These are phyloP conservation scores for Dioctria rufipes DNA, from an alignment of 2,888 invertebrate species.

Conservation along the genomic window DNA sequence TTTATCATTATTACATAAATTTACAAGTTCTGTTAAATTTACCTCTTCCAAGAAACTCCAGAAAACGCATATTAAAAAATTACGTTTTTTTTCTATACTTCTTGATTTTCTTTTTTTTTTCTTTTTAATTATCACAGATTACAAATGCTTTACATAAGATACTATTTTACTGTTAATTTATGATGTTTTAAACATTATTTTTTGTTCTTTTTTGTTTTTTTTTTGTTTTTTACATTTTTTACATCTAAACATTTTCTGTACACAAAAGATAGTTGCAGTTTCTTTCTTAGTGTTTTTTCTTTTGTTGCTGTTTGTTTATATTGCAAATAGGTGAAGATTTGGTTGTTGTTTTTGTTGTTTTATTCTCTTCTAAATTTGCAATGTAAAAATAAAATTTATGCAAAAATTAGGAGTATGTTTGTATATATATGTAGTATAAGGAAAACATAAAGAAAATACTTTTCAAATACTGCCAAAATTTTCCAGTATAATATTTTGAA, in stretches of 20 bases:
- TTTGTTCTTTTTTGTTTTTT: slow-evolving; percentile 20
- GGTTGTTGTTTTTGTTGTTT: too few species aligned
- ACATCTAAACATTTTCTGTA: slow-evolving; percentile 25
- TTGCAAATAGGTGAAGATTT: not conserved
- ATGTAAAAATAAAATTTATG: too few species aligned
- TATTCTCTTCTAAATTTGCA: too few species aligned
- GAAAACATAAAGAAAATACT: not conserved
- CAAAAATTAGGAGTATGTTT: too few species aligned
- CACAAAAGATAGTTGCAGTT: not conserved
- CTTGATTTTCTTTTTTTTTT: slow-evolving; percentile 58
- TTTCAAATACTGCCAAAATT: not conserved
- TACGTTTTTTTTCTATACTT: slow-evolving; percentile 59
- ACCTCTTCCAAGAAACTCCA: slow-evolving; percentile 35
- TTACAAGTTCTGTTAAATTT: slow-evolving; percentile 38
- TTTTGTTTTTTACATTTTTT: slow-evolving; percentile 32
- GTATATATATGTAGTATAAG: too few species aligned
- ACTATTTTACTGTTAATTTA: slow-evolving; percentile 45
- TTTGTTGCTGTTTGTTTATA: not conserved
- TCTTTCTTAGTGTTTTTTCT: not conserved
- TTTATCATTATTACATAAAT: slow-evolving; percentile 28
- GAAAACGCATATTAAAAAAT: slow-evolving; percentile 47
- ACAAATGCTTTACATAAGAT: slow-evolving; percentile 63
- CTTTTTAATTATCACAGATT: slow-evolving; percentile 64
- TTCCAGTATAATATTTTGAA: not conserved
- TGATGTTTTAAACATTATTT: slow-evolving; percentile 17